Conservation (phyloP, 2,113 vertebrate genomes). For the Xiphias gladius region DNA sequence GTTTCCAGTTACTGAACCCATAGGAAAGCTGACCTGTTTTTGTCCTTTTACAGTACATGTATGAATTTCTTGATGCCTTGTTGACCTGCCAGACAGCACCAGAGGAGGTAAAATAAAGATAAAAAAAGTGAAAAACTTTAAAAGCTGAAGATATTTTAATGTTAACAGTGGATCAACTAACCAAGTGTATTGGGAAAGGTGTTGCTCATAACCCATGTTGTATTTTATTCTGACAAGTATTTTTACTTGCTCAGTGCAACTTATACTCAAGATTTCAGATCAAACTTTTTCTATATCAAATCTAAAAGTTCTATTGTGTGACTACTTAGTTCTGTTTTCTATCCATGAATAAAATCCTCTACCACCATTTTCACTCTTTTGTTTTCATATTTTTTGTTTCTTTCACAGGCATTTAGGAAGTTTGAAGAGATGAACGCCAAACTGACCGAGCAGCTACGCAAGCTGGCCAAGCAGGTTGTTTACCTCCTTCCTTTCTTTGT, state of each 20-base stretch:
- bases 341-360: neutral
- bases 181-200: neutral
- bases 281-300: neutral
- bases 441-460: slow-evolving; percentile 91
- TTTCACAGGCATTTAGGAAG: slow-evolving; percentile 90
- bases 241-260: neutral
- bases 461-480: slow-evolving; percentile 88
- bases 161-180: neutral
- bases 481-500: neutral
- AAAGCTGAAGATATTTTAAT: too few species aligned
- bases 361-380: neutral
- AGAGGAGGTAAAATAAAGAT: slow-evolving; percentile 86
- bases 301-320: neutral
- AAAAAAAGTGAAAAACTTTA: neutral
- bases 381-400: neutral
- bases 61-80: slow-evolving; percentile 94
- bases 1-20: neutral
- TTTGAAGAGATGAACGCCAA: slow-evolving; percentile 91
- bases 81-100: slow-evolving; percentile 95
- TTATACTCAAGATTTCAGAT: neutral
- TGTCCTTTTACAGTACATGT: slow-evolving; percentile 86
- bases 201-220: too few species aligned
- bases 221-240: too few species aligned
- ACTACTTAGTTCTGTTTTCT: neutral
- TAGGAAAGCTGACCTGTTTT: neutral